These are phyloP conservation scores for Cotesia chilonis DNA, from an alignment of 1,140 invertebrate species.

Conservation along the genomic window DNA sequence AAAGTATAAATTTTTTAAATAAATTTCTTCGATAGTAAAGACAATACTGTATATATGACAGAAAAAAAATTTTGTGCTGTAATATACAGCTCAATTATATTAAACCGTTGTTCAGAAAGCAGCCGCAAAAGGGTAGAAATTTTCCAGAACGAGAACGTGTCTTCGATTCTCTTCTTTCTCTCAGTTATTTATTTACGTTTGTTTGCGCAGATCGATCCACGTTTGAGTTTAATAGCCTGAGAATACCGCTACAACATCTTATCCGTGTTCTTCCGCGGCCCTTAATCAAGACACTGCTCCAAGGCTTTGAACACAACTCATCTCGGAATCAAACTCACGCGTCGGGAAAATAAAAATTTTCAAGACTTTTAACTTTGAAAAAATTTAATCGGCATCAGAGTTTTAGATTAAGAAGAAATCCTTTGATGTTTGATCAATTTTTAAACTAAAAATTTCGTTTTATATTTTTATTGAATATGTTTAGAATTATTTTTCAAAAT, in stretches of 20 bases:
- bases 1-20: no score
- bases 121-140: conserved; percentile 1
- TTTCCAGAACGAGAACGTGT: conserved; percentile 9
- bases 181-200: not conserved
- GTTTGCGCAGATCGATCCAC: conserved; percentile 17
- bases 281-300: conserved; percentile 21
- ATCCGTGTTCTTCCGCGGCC: conserved; percentile 18
- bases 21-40: no score
- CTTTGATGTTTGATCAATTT: no score
- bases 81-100: conserved; percentile 14
- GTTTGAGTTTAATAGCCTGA: conserved; percentile 28
- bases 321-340: no score
- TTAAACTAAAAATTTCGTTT: no score
- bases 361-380: not conserved
- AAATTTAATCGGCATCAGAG: no score
- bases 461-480: no score
- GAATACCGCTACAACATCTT: conserved; percentile 28
- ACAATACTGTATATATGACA: not conserved
- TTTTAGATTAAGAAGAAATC: no score
- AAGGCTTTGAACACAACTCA: not conserved
- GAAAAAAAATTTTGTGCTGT: not conserved
- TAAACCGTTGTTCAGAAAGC: conserved; percentile 31
- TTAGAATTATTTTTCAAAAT: no score
- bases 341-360: conserved; percentile 18
- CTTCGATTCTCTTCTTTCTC: conserved; percentile 7